Evolutionary conservation across 2,888 invertebrate species (phyloP).

Genomic region (Ectropis crepuscularia): DNA sequence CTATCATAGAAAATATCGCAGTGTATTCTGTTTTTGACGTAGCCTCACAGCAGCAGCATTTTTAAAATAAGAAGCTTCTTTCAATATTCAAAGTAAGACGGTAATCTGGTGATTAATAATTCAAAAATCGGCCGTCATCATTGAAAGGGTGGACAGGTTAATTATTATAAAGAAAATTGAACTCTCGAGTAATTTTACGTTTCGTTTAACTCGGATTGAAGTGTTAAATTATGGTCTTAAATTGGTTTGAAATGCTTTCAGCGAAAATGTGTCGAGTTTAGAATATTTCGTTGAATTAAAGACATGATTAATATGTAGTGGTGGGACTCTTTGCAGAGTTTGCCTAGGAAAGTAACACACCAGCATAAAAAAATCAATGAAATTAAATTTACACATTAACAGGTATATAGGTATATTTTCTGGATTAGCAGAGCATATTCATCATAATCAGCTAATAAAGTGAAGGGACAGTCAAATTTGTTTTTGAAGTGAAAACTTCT

Average conservation of each 20-base stretch:
- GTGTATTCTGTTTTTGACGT: not conserved
- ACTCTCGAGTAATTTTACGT: conserved; percentile 44
- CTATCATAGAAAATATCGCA: too few species aligned
- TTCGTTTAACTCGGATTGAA: conserved; percentile 44
- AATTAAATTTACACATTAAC: too few species aligned
- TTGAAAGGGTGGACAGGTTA: conserved; percentile 41
- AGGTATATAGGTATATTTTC: too few species aligned
- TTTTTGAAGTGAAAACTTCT: too few species aligned
- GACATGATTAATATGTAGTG: too few species aligned
- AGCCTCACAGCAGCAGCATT: not conserved
- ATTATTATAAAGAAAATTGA: conserved; percentile 44
- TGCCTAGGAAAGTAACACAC: too few species aligned
- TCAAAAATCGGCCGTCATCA: conserved; percentile 34
- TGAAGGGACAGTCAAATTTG: too few species aligned
- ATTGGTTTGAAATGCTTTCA: conserved; percentile 34
- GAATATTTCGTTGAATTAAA: too few species aligned
- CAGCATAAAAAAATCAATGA: too few species aligned
- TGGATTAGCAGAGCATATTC: too few species aligned
- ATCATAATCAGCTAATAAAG: too few species aligned
- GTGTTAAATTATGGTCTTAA: conserved; percentile 43
- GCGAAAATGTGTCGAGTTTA: conserved; percentile 7
- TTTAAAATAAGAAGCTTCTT: conserved; percentile 11
- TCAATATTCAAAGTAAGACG: conserved; percentile 19
- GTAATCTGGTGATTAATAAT: conserved; percentile 35
- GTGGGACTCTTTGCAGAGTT: too few species aligned